Base-by-base conservation (phyloP, 2,797 vertebrate genomes). In the Gambelia wislizenii region DNA sequence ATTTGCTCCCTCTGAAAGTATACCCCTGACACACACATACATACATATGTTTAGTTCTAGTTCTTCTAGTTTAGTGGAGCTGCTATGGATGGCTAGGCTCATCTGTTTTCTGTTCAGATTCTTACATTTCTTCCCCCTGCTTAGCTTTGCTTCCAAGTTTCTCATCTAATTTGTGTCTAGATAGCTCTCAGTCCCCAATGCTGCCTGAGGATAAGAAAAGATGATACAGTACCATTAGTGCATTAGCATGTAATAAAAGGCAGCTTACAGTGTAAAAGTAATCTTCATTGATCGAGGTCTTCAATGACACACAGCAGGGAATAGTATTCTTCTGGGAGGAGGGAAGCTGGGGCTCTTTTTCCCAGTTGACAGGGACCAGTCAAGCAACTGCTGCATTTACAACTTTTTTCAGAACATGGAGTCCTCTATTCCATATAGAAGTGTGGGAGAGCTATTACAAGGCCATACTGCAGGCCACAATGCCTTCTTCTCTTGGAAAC, bases 111-210 rank as follows among this genome's bases (percentile, higher is more conserved):
- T 91, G 36, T 92, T 93, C 90, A 59, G 91, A 91, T 69, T 14
- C 22, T 91, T 91, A 61, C 56, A 74, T 81, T 85, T 81, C 81
- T 75, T 81, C 56, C 86, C 87, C 64, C 69, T 93, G 72, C 77
- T 92, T 91, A 86, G 83, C 92, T 94, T 93, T 92, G 89, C 79
- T 89, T 93, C 88, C 91, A 87, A 95, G 92, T 95, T 96, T 94
- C 94, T 91, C 67, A 95, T 95, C 83, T 94, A 92, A 94, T 96
- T 96, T 93, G 92, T 92, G 94, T 94, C 89, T 92, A 1, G 93
- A 78, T 88, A 77, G 0, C 20, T 94, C 33, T 82, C 91, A 82
- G 36, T 95, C 90, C 88, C 91, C 59, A 93, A 82, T 92, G 92
- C 64, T 92, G 90, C 95, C 91, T 83, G 90, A 94, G 91, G 94